Percentiles rank a stretch among this genome's conserved stretches.
Conservation (phyloP, 2,113 vertebrate genomes). For the Falco punctatus region DNA sequence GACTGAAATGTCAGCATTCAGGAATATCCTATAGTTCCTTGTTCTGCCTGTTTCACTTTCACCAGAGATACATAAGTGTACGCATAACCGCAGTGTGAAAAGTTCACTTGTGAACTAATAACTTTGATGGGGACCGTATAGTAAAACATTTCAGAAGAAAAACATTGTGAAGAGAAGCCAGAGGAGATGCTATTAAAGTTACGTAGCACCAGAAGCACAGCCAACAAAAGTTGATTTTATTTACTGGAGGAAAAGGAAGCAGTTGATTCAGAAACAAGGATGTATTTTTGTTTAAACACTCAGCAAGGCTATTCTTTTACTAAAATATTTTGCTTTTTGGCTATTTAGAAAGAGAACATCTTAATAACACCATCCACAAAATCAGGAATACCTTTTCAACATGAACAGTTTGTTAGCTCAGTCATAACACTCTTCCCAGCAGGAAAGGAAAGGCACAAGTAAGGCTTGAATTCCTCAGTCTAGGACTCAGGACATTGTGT, state of each 20-base stretch:
- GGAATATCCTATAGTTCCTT: background rate
- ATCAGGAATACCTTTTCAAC: background rate
- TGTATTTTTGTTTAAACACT: background rate
- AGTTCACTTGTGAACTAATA: background rate
- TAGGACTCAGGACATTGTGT: background rate
- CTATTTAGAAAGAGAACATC: background rate
- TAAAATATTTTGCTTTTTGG: background rate
- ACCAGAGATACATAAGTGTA: background rate
- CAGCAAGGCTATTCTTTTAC: background rate
- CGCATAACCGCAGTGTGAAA: background rate
- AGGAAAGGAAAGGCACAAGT: background rate
- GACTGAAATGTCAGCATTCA: slow-evolving; percentile 29
- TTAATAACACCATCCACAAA: background rate
- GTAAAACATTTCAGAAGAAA: background rate
- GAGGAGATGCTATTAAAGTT: background rate
- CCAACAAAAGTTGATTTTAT: background rate
- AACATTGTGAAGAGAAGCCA: background rate
- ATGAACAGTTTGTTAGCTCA: background rate
- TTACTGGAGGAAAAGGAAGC: background rate
- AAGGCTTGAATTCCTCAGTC: background rate
- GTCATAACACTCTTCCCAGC: background rate
- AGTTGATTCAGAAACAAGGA: background rate
- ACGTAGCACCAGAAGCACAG: background rate
- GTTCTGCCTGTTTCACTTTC: slow-evolving; percentile 4
- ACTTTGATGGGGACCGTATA: background rate